phyloP scores from a whole-genome alignment of 2,797 vertebrate genomes.

The Hapalemur alaotrensis region DNA sequence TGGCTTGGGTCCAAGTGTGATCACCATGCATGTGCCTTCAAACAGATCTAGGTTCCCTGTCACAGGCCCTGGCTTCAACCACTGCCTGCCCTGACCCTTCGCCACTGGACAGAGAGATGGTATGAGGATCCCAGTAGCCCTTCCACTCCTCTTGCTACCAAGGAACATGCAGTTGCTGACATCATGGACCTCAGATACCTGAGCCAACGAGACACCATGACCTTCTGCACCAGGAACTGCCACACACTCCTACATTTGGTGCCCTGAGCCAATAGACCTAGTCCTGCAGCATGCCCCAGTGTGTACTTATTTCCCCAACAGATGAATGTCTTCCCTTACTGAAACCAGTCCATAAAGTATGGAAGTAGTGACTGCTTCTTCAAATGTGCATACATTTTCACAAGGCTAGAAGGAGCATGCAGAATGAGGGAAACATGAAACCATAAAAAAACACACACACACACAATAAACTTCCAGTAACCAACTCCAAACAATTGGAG shows the following conservation, averaged over 20 bases:
- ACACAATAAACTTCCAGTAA: not conserved
- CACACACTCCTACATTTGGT: not conserved
- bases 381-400: not conserved
- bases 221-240: too few species aligned
- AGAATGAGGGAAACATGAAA: not conserved
- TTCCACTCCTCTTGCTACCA: too few species aligned
- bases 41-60: too few species aligned
- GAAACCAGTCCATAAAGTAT: not conserved
- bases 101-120: too few species aligned
- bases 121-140: too few species aligned
- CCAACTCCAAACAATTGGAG: not conserved
- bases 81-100: too few species aligned
- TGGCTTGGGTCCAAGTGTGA: too few species aligned
- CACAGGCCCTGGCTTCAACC: too few species aligned
- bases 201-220: too few species aligned
- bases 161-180: too few species aligned
- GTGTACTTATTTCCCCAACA: not conserved
- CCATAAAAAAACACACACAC: not conserved
- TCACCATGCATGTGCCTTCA: too few species aligned
- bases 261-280: not conserved
- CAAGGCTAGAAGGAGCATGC: not conserved
- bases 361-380: not conserved
- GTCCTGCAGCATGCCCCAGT: not conserved
- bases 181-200: too few species aligned
- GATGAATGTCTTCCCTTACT: not conserved